These are phyloP conservation scores for Greenwoodochromis staneri DNA, from an alignment of 2,113 vertebrate species.

Conservation along the genomic window DNA sequence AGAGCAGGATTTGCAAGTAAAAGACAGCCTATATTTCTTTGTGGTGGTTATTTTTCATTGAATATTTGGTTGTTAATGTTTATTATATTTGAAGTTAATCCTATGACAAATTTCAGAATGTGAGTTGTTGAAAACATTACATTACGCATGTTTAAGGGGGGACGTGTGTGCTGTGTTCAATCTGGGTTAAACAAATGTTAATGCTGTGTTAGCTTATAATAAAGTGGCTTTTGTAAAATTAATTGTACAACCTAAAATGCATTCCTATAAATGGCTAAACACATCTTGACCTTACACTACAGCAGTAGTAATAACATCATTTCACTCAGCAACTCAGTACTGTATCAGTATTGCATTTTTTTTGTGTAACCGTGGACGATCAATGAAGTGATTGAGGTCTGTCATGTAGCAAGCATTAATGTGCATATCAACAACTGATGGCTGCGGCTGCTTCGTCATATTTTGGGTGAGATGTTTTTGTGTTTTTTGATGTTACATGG, in stretches of 20 bases:
- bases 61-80: not conserved
- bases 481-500: not conserved
- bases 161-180: not conserved
- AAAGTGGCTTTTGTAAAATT: not conserved
- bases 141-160: fast-evolving
- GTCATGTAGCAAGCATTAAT: fast-evolving
- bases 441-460: not conserved
- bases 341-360: fast-evolving
- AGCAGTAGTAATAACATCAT: not conserved
- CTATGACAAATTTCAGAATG: not conserved
- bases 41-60: fast-evolving
- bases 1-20: fast-evolving
- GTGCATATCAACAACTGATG: not conserved
- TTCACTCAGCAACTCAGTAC: not conserved
- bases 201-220: not conserved
- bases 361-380: fast-evolving
- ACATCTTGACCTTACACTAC: fast-evolving
- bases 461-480: not conserved
- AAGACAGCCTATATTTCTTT: not conserved
- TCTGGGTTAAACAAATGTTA: not conserved
- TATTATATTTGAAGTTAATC: not conserved
- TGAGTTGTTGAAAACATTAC: not conserved
- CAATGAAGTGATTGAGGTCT: not conserved
- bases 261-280: not conserved
- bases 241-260: not conserved